These are phyloP conservation scores for Heliothis subflexa DNA, from an alignment of 1,140 invertebrate genomes.

Conservation along the genomic window DNA sequence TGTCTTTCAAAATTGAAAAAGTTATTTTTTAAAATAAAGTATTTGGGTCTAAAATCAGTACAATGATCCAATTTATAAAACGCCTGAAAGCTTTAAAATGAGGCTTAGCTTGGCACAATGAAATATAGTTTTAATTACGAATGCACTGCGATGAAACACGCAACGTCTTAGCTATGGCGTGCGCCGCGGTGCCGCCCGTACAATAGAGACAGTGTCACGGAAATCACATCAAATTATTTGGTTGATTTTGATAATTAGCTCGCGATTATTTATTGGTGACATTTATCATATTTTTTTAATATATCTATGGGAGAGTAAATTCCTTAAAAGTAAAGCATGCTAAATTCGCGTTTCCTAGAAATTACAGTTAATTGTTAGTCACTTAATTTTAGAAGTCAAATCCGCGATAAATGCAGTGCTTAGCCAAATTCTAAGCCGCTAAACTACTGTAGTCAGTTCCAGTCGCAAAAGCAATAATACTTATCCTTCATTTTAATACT, in stretches of 20 bases:
- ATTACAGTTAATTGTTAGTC: too few species aligned
- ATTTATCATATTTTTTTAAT: neutral
- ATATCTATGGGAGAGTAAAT: too few species aligned
- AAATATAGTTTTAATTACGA: conserved; percentile 34
- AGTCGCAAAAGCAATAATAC: too few species aligned
- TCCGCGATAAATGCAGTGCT: too few species aligned
- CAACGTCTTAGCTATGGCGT: conserved; percentile 42
- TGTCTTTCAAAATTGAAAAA: too few species aligned
- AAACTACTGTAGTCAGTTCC: too few species aligned
- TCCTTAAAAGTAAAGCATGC: too few species aligned
- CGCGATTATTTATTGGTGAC: neutral
- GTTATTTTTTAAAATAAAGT: too few species aligned
- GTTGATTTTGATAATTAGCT: neutral
- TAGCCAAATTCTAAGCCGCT: too few species aligned
- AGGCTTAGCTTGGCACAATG: conserved; percentile 36
- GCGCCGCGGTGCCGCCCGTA: conserved; percentile 1
- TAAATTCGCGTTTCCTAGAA: too few species aligned
- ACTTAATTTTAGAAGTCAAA: too few species aligned
- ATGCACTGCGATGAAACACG: conserved; percentile 47
- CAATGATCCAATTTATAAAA: neutral
- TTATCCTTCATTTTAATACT: neutral
- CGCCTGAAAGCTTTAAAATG: conserved; percentile 12
- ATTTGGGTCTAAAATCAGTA: neutral
- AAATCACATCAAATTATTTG: neutral
- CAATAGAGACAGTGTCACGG: conserved; percentile 31